Base-by-base conservation (phyloP, 2,113 vertebrate genomes). In the Corvus moneduloides region DNA sequence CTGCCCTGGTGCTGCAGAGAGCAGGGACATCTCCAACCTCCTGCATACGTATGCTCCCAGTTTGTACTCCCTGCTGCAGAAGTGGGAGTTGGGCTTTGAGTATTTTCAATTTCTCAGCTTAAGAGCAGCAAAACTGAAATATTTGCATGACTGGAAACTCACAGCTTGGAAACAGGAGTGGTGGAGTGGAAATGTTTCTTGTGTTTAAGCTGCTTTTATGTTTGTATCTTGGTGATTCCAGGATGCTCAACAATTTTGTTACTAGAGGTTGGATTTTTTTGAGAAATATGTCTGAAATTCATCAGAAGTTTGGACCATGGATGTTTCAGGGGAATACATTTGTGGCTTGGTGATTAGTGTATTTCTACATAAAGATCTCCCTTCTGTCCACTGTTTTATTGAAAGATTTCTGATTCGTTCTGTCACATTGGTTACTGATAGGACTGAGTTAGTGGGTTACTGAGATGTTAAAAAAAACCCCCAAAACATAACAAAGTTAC, bases 21-120 rank as follows among this genome's bases (percentile, higher is more conserved):
- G 33, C 51, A 41, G 74, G 59, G 51, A 30, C 15, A 51, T 30
- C 16, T 74, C 83, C 27, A 43, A 0, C 16, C 28, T 61, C 33
- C 43, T 72, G 28, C 14, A 10, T 8, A 4, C 0, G 0, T 24
- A 0, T 17, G 9, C 55, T 78, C 35, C 39, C 44, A 28, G 35
- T 64, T 41, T 64, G 49, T 74, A 9, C 59, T 81, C 51, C 33
- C 15, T 58, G 37, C 51, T 81, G 62, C 52, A 43, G 33, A 48
- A 23, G 48, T n/a, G 68, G 21, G 35, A 72, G 16, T 0, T 67
- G 33, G 14, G 16, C 22, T 85, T 78, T 16, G 28, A 72, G 28
- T 48, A 11, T 84, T 93, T 78, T 39, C 33, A 43, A 0, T 27
- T n/a, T 85, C 28, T 62, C 32, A 17, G 18, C 14, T 66, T 67